phyloP scores from a whole-genome alignment of 2,797 vertebrate species.

The Serranus cabrilla region DNA sequence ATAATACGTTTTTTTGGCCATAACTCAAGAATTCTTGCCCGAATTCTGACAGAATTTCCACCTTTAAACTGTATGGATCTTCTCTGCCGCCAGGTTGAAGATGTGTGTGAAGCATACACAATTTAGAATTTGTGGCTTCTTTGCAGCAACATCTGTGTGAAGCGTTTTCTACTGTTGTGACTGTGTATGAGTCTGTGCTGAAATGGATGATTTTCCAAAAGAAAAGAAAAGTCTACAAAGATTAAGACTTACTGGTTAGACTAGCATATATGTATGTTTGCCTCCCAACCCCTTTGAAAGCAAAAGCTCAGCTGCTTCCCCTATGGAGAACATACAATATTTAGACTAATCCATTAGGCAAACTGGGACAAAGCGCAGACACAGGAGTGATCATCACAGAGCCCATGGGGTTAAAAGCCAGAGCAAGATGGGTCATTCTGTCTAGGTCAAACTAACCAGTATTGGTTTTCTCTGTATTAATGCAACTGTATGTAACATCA shows the following conservation, averaged over 20 bases:
- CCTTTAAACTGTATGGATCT: too few relatives aligned
- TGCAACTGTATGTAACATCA: background rate
- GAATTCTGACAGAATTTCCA: too few relatives aligned
- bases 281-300: background rate
- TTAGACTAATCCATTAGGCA: constrained; percentile 12
- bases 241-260: background rate
- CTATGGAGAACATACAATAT: background rate
- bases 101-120: too few relatives aligned
- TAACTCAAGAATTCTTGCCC: too few relatives aligned
- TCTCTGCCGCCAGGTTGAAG: too few relatives aligned
- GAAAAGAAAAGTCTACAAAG: too few relatives aligned
- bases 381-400: background rate
- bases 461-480: background rate
- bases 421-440: background rate
- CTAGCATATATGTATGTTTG: background rate
- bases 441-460: background rate
- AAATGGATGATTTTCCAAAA: background rate
- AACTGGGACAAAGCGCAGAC: constrained; percentile 7
- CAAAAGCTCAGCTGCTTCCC: too few relatives aligned
- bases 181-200: too few relatives aligned
- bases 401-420: background rate
- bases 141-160: too few relatives aligned
- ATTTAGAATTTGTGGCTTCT: too few relatives aligned
- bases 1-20: too few relatives aligned
- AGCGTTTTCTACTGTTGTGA: too few relatives aligned